A percentile compares a stretch with the other conserved stretches of the same genome.
phyloP scores from a whole-genome alignment of 2,888 invertebrate genomes.

The Nasonovia ribisnigri region DNA sequence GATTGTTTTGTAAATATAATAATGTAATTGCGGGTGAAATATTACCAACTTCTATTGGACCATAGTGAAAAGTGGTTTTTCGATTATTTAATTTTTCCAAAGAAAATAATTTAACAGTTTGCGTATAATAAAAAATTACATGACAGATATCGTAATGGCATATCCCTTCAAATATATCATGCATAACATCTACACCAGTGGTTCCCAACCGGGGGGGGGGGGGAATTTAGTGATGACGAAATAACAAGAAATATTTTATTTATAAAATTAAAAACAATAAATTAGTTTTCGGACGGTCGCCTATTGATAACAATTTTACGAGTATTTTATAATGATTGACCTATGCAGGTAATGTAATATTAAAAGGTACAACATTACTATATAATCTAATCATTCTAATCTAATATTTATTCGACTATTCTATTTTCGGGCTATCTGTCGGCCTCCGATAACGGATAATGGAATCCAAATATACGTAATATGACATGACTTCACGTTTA shows the following conservation, averaged over 20 bases:
- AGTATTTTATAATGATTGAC: too few relatives aligned
- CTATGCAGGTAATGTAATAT: slow-evolving; percentile 10
- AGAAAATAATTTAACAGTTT: neutral
- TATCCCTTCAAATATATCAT: neutral
- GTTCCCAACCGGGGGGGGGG: too few relatives aligned
- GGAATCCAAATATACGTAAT: slow-evolving; percentile 1
- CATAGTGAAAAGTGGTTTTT: neutral
- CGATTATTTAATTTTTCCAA: neutral
- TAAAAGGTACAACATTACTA: neutral
- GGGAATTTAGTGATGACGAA: too few relatives aligned
- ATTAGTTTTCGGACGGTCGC: too few relatives aligned
- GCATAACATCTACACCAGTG: neutral
- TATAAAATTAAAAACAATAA: too few relatives aligned
- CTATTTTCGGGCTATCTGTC: neutral
- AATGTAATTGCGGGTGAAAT: neutral
- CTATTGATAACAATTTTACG: too few relatives aligned
- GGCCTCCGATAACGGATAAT: neutral
- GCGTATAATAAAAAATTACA: neutral
- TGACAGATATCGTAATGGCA: neutral
- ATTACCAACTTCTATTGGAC: neutral
- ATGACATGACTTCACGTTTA: slow-evolving; percentile 6
- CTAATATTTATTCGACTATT: too few relatives aligned
- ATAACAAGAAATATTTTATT: too few relatives aligned
- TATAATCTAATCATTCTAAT: too few relatives aligned
- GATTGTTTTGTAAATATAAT: neutral